Evolutionary conservation across 1,140 invertebrate genomes (phyloP).

Genomic region (Calycopis cecrops): DNA sequence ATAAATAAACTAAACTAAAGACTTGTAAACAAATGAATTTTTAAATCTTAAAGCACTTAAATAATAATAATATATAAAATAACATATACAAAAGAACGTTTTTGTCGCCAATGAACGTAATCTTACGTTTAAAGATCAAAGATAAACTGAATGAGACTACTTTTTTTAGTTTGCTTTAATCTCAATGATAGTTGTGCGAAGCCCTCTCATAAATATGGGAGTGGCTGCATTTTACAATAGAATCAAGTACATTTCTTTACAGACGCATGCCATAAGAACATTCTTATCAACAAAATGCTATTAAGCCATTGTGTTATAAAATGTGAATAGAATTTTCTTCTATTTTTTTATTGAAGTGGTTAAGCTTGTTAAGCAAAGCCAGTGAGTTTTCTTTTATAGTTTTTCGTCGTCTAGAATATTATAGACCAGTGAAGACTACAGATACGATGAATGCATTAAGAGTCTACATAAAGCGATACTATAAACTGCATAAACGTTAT

Average conservation of each 20-base stretch:
- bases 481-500: constrained; percentile 2
- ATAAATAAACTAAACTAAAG: too few species aligned
- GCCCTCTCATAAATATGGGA: background rate
- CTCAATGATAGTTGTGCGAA: constrained; percentile 1
- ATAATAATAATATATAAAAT: too few species aligned
- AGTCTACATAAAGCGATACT: constrained; percentile 1
- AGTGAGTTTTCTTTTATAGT: background rate
- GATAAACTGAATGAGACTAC: background rate
- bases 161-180: background rate
- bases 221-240: background rate
- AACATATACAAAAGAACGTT: too few species aligned
- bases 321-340: too few species aligned
- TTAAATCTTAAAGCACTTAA: too few species aligned
- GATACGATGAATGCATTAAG: background rate
- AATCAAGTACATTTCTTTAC: background rate
- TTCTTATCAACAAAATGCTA: too few species aligned
- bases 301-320: too few species aligned
- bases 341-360: background rate
- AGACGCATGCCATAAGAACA: background rate
- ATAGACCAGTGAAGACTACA: background rate
- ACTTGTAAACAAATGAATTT: too few species aligned
- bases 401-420: background rate
- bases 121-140: too few species aligned
- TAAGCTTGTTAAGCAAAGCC: background rate
- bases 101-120: too few species aligned